Conservation (phyloP, 2,113 vertebrate species). For the Microtus montanus region DNA sequence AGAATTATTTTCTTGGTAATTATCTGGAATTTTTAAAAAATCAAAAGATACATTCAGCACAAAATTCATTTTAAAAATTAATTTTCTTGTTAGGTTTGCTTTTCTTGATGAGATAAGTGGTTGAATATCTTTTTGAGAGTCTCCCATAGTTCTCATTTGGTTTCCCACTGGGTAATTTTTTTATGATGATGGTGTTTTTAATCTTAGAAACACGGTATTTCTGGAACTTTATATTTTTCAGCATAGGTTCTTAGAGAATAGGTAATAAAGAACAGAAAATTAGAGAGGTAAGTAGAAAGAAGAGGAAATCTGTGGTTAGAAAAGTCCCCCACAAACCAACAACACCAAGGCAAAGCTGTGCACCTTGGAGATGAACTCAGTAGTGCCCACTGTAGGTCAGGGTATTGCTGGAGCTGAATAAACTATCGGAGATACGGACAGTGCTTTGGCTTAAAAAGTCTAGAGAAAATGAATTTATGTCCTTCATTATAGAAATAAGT, state of each 20-base stretch:
- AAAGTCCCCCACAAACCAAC: neutral
- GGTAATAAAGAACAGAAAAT: constrained; percentile 3
- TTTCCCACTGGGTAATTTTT: neutral
- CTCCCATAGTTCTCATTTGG: neutral
- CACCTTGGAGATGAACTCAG: neutral
- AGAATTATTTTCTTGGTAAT: constrained; percentile 14
- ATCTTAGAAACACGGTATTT: neutral
- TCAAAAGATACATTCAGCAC: neutral
- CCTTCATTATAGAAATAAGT: neutral
- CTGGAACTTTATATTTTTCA: constrained; percentile 2
- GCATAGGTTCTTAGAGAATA: neutral
- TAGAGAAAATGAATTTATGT: neutral
- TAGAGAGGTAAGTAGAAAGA: neutral
- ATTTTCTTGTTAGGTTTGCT: neutral
- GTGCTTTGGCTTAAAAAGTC: neutral
- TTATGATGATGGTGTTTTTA: constrained; percentile 29
- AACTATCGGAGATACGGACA: neutral
- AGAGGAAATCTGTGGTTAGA: neutral
- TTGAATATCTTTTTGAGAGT: neutral
- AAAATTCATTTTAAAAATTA: neutral
- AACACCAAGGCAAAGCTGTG: neutral
- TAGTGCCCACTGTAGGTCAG: neutral
- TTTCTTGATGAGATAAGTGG: neutral
- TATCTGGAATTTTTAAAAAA: neutral
- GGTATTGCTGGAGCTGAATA: constrained; percentile 3